phyloP scores from a whole-genome alignment of 2,113 vertebrate genomes.

The pig (Sus scrofa) region T2T-Sscrofa CM000816.6:16947501-16948000 shows the following conservation, averaged over 20 bases:
- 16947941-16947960: conserved; percentile 98
- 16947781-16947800: not conserved
- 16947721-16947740: conserved; percentile 97
- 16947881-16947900: not conserved
- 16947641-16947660: conserved; percentile 97
- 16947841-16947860: not conserved
- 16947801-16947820: not conserved
- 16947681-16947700: conserved; percentile 97
- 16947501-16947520: not conserved
- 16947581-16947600: not conserved
- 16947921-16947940: conserved; percentile 92
- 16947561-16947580: not conserved
- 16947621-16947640: conserved; percentile 98
- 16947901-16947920: not conserved
- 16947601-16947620: not conserved
- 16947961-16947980: conserved; percentile 97
- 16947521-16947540: not conserved
- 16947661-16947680: conserved; percentile 99
- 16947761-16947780: not conserved
- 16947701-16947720: conserved; percentile 97
- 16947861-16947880: not conserved
- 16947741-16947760: conserved; percentile 91
- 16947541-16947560: not conserved
- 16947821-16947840: not conserved
- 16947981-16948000: conserved; percentile 96